These are phyloP conservation scores for Araneus ventricosus DNA, from an alignment of 1,140 invertebrate genomes.

Conservation along the genomic window DNA sequence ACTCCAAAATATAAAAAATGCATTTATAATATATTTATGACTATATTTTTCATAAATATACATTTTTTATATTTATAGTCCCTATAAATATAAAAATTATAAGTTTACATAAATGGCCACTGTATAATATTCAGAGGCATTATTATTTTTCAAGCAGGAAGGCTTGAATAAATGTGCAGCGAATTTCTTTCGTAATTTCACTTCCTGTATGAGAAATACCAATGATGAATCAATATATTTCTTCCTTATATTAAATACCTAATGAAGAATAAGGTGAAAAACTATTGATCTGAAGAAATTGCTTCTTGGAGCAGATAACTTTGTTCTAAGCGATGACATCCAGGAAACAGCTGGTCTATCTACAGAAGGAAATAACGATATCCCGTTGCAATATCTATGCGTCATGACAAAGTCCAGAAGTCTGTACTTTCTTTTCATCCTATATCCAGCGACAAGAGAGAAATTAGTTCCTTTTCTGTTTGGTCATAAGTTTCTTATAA, in stretches of 20 bases:
- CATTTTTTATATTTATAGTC: too few species aligned
- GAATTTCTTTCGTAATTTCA: neutral
- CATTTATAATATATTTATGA: too few species aligned
- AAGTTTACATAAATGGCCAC: too few species aligned
- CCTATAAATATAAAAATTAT: too few species aligned
- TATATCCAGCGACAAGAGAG: neutral
- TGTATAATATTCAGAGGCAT: too few species aligned
- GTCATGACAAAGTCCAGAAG: neutral
- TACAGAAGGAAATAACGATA: neutral
- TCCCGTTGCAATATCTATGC: neutral
- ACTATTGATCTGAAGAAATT: slow-evolving; percentile 18
- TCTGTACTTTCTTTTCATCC: neutral
- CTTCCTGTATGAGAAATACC: neutral
- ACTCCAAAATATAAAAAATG: too few species aligned
- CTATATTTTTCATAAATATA: too few species aligned
- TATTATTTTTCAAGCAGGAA: too few species aligned
- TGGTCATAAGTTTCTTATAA: too few species aligned
- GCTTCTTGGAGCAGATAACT: neutral
- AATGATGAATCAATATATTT: neutral
- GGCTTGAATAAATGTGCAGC: too few species aligned
- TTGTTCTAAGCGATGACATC: neutral
- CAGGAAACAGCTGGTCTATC: neutral
- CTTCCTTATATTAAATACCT: neutral
- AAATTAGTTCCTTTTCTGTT: neutral
- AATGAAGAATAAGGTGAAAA: slow-evolving; percentile 4